Base-by-base conservation (phyloP, 2,113 vertebrate species). In the Microtus montanus region DNA sequence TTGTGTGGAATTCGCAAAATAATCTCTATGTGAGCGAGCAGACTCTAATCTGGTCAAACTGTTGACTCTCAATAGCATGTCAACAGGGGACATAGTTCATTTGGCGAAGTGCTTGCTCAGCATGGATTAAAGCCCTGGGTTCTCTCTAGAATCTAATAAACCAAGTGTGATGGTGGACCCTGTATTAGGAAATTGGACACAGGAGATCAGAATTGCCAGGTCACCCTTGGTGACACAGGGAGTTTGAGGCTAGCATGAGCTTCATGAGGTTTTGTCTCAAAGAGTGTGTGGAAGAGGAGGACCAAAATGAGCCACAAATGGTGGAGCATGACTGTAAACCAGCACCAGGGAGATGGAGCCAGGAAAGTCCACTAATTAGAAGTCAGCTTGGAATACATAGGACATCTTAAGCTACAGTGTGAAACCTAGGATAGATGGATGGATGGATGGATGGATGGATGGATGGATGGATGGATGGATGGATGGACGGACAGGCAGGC, bases 61-160 rank as follows among this genome's bases (percentile, higher is more conserved):
- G 87, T 95, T 77, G n/a, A 87, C 92, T 87, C 71, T 91, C 47
- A 66, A 93, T 93, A 87, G 49, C 64, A 70, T 35, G 66, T 61
- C 47, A 22, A 86, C 30, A 47, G 17, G 63, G 30, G 11, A 13
- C 12, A 9, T 35, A 47, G 30, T 17, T 68, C 41, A 14, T 10
- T 35, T 66, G 41, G 41, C 19, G 33, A 30, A 66, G 28, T 22
- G 28, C 58, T 85, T 85, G 15, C 28, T 41, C 41, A 47, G 83
- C 63, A 68, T 47, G 83, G 4, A 33, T 15, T 5, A 33, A 47
- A 64, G 38, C 30, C 41, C 61, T 68, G 30, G 28, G 28, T 7
- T 68, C 41, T 30, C 20, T 68, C 83, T 20, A 66, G 63, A 20
- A 33, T 68, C 38, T 3, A 33, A 47, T 13, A 22, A 47, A 47